These are phyloP conservation scores for Neria commutata DNA, from an alignment of 2,888 invertebrate genomes.

Conservation along the genomic window DNA sequence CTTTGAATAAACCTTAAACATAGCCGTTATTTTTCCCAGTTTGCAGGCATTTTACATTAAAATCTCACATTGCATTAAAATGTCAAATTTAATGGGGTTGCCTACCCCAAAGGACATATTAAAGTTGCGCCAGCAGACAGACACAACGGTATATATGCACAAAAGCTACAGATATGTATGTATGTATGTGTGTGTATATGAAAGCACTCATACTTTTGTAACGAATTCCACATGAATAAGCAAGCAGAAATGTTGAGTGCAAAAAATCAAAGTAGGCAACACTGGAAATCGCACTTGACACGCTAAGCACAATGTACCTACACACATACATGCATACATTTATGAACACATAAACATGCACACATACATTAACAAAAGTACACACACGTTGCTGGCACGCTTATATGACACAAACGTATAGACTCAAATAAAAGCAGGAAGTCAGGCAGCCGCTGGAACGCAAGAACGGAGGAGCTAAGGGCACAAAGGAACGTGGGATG, in stretches of 20 bases:
- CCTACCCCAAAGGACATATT: constrained; percentile 1
- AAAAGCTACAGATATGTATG: not conserved
- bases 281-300: not conserved
- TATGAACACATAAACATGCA: not conserved
- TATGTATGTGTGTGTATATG: constrained; percentile 2
- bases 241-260: not conserved
- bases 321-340: not conserved
- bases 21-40: too few relatives aligned
- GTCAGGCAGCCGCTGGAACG: too few relatives aligned
- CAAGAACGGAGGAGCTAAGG: too few relatives aligned
- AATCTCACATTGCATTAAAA: not conserved
- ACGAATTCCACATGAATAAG: constrained; percentile 1
- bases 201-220: not conserved
- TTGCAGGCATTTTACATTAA: not conserved
- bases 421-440: too few relatives aligned
- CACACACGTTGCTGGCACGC: too few relatives aligned
- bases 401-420: too few relatives aligned
- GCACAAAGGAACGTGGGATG: too few relatives aligned
- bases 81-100: not conserved
- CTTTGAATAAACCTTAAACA: too few relatives aligned
- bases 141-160: not conserved
- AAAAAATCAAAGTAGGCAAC: constrained; percentile 7
- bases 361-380: not conserved
- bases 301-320: not conserved
- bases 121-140: not conserved